Percentiles rank a stretch among this genome's conserved stretches.
Evolutionary conservation across 2,888 invertebrate species (phyloP).

Genomic region (Tiphia femorata): DNA sequence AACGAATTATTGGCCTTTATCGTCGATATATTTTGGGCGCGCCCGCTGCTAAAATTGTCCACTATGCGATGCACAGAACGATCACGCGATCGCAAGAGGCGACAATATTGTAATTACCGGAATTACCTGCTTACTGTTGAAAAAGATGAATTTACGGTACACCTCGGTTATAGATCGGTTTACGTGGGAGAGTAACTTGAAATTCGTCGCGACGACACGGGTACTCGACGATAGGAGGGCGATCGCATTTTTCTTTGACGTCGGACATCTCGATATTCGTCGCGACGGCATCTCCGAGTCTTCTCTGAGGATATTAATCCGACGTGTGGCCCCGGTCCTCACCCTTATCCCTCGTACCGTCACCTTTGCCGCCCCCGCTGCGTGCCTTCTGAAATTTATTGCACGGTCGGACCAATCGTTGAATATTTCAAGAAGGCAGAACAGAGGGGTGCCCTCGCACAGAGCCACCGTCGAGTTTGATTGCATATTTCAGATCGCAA

Average conservation of each 20-base stretch:
- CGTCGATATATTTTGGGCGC: too few relatives aligned
- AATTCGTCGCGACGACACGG: background rate
- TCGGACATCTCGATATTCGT: constrained; percentile 25
- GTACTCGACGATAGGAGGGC: too few relatives aligned
- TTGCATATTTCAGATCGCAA: constrained; percentile 23
- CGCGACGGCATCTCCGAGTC: constrained; percentile 18
- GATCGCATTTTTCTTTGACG: too few relatives aligned
- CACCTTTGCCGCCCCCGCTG: background rate
- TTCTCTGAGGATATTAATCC: constrained; percentile 35
- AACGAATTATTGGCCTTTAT: too few relatives aligned
- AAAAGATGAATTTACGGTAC: too few relatives aligned
- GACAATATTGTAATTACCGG: too few relatives aligned
- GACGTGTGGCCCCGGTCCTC: constrained; percentile 1
- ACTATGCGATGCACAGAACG: too few relatives aligned
- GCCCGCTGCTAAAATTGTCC: too few relatives aligned
- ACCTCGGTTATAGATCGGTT: too few relatives aligned
- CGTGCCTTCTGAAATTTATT: constrained; percentile 27
- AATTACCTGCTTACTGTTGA: too few relatives aligned
- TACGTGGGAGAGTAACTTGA: background rate
- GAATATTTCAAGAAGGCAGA: constrained; percentile 36
- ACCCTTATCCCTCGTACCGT: constrained; percentile 2
- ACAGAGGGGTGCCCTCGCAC: constrained; percentile 1
- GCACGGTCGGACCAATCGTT: constrained; percentile 11
- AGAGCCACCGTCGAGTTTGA: constrained; percentile 11
- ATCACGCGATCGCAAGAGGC: too few relatives aligned